These are phyloP conservation scores for Lepidurus apus DNA, from an alignment of 1,140 invertebrate genomes.

Conservation along the genomic window DNA sequence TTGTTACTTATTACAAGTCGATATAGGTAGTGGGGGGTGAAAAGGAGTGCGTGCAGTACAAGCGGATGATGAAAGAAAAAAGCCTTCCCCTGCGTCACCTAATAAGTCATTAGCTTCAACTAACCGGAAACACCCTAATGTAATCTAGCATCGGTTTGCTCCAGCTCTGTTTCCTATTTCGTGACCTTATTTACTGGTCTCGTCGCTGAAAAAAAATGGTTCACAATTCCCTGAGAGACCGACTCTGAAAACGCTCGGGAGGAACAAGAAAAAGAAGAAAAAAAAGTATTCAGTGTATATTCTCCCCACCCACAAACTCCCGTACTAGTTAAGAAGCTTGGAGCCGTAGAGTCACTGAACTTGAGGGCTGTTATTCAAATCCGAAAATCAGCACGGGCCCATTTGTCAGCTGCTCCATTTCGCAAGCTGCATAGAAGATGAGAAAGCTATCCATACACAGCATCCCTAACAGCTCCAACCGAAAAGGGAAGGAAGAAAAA, in stretches of 20 bases:
- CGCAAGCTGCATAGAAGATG: slow-evolving; percentile 21
- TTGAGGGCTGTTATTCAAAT: slow-evolving; percentile 14
- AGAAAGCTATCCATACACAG: slow-evolving; percentile 10
- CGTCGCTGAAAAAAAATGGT: background rate
- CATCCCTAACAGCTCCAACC: background rate
- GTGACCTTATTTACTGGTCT: background rate
- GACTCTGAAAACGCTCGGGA: background rate
- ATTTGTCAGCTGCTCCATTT: slow-evolving; percentile 21
- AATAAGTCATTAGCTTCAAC: background rate
- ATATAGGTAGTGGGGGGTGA: background rate
- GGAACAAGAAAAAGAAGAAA: background rate
- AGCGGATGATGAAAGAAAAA: background rate
- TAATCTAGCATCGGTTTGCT: background rate
- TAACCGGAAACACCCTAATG: slow-evolving; percentile 11
- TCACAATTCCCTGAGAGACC: background rate
- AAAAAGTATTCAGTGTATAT: background rate
- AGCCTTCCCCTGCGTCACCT: background rate
- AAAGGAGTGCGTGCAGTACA: background rate
- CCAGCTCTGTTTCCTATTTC: background rate
- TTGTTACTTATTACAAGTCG: background rate
- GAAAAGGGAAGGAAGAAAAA: background rate
- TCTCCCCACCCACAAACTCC: background rate
- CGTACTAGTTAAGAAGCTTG: slow-evolving; percentile 5
- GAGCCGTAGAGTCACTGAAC: background rate
- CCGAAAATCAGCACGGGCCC: slow-evolving; percentile 20